Evolutionary conservation across 2,888 invertebrate species (phyloP).

Genomic region (Epiperipatus broadwayi): DNA sequence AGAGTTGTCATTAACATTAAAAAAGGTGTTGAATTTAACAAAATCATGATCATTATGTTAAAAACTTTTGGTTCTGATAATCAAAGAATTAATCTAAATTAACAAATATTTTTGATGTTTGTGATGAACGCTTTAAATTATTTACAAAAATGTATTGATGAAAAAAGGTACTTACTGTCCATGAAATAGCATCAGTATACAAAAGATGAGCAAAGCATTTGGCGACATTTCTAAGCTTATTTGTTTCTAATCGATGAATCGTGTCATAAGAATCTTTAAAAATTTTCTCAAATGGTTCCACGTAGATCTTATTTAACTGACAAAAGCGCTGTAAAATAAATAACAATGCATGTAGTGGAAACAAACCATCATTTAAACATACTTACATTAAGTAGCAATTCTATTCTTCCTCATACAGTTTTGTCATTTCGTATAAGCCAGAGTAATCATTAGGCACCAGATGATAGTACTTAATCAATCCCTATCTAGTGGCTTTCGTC

Average conservation of each 20-base stretch:
- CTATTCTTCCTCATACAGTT: background rate
- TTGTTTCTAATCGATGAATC: slow-evolving; percentile 75
- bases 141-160: background rate
- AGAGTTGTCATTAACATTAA: no score
- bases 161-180: slow-evolving; percentile 38
- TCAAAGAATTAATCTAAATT: background rate
- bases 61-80: background rate
- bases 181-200: slow-evolving; percentile 87
- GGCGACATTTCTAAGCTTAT: slow-evolving; percentile 81
- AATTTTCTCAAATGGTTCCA: slow-evolving; percentile 79
- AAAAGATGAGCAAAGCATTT: slow-evolving; percentile 91
- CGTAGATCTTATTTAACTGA: slow-evolving; percentile 73
- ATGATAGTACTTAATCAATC: no score
- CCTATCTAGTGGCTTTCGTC: no score
- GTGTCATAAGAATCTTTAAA: slow-evolving; percentile 88
- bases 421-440: no score
- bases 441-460: no score
- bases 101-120: background rate
- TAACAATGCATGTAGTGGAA: slow-evolving; percentile 11
- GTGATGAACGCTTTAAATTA: background rate
- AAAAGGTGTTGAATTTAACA: slow-evolving; percentile 6
- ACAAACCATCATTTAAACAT: background rate
- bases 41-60: no score
- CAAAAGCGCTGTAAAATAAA: slow-evolving; percentile 50
- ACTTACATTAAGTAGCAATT: no score